Evolutionary conservation across 2,888 invertebrate genomes (phyloP).

Genomic region (Megaustenia siamemsis): DNA sequence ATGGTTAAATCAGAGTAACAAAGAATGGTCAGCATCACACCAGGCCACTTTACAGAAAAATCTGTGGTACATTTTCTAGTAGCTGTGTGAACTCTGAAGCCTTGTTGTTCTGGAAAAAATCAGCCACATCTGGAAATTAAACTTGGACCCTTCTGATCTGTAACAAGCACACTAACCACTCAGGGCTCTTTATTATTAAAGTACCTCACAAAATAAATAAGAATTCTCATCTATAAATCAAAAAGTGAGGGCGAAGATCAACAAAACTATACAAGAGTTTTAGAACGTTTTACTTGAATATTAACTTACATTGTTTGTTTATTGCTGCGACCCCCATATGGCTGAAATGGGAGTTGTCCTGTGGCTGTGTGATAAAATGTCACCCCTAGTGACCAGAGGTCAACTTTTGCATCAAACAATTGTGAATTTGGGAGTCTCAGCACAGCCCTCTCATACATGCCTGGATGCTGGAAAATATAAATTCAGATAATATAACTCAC

Average conservation of each 20-base stretch:
- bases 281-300: background rate
- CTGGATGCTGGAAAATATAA: conserved; percentile 86
- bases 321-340: conserved; percentile 94
- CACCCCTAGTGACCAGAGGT: conserved; percentile 97
- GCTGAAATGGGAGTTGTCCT: conserved; percentile 94
- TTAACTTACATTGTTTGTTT: conserved; percentile 92
- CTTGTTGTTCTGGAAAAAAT: too few relatives aligned
- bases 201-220: background rate
- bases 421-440: conserved; percentile 90
- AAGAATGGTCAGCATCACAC: too few relatives aligned
- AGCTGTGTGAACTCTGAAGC: too few relatives aligned
- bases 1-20: too few relatives aligned
- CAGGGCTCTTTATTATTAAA: background rate
- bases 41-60: too few relatives aligned
- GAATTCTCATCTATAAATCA: too few relatives aligned
- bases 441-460: conserved; percentile 96
- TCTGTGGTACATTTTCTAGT: too few relatives aligned
- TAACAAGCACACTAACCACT: background rate
- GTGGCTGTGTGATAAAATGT: conserved; percentile 97
- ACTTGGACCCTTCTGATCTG: too few relatives aligned
- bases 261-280: too few relatives aligned
- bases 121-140: too few relatives aligned
- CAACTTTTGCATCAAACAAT: conserved; percentile 96
- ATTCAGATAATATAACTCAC: too few relatives aligned
- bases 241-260: too few relatives aligned